Conservation (phyloP, 2,888 invertebrate genomes). For the Myopa testacea region DNA sequence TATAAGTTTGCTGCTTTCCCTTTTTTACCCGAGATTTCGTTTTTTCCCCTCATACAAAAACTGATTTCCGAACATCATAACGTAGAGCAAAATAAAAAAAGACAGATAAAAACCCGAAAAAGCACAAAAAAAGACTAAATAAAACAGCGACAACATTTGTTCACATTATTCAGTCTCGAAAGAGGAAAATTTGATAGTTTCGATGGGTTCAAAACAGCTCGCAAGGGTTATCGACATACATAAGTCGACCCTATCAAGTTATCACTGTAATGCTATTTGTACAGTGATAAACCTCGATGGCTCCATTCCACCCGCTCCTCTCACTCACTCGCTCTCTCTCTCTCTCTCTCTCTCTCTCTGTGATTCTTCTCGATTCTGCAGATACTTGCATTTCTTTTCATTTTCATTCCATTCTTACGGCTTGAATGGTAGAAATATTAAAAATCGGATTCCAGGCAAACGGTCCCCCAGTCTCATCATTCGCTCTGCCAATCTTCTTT, state of each 20-base stretch:
- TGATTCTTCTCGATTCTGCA: background rate
- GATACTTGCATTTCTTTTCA: background rate
- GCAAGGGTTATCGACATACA: slow-evolving; percentile 25
- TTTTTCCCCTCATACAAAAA: background rate
- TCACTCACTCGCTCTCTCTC: background rate
- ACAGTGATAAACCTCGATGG: background rate
- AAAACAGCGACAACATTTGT: slow-evolving; percentile 2
- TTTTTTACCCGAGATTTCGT: background rate
- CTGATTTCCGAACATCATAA: slow-evolving; percentile 7
- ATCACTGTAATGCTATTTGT: slow-evolving; percentile 15
- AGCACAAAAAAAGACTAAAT: background rate
- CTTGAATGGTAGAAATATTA: background rate
- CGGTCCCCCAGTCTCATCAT: background rate
- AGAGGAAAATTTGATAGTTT: background rate
- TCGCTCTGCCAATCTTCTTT: background rate
- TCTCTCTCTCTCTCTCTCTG: background rate
- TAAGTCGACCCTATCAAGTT: slow-evolving; percentile 12
- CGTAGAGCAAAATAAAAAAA: background rate
- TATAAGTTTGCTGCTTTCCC: background rate
- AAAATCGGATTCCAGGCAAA: background rate
- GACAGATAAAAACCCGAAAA: background rate
- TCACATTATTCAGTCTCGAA: background rate
- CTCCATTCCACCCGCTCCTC: background rate
- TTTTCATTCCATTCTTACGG: background rate
- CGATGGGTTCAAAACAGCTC: slow-evolving; percentile 15